phyloP scores from a whole-genome alignment of 2,113 vertebrate species.

The Origma solitaria region DNA sequence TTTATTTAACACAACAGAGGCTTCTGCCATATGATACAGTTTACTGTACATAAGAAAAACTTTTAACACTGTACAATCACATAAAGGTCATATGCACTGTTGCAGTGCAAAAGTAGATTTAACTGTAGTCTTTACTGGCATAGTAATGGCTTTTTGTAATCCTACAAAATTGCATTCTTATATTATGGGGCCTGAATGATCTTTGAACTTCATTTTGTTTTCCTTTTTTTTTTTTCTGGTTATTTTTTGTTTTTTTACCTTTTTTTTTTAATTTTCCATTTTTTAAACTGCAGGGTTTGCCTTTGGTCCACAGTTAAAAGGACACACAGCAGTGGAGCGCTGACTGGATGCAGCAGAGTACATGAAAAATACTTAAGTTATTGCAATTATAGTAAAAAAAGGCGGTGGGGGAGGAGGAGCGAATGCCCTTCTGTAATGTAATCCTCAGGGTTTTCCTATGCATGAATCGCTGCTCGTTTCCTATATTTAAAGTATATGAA shows the following conservation, averaged over 20 bases:
- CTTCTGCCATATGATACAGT: conserved; percentile 81
- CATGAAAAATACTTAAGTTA: conserved; percentile 75
- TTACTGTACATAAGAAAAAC: conserved; percentile 87
- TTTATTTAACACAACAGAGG: conserved; percentile 80
- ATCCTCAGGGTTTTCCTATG: conserved; percentile 54
- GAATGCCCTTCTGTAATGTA: conserved; percentile 63
- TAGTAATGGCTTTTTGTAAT: conserved; percentile 81
- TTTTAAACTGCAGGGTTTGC: conserved; percentile 69
- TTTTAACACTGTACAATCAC: conserved; percentile 89
- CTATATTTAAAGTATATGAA: conserved; percentile 70
- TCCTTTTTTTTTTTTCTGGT: neutral
- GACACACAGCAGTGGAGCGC: conserved; percentile 72
- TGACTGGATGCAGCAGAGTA: conserved; percentile 69
- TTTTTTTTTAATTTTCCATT: neutral
- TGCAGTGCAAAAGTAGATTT: conserved; percentile 87
- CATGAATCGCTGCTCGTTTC: conserved; percentile 39
- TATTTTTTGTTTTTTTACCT: neutral
- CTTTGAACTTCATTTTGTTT: conserved; percentile 24
- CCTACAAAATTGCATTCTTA: conserved; percentile 77
- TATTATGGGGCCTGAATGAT: conserved; percentile 67
- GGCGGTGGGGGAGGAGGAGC: conserved; percentile 35
- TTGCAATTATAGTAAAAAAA: conserved; percentile 76
- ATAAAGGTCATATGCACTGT: conserved; percentile 90
- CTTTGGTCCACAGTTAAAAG: conserved; percentile 80
- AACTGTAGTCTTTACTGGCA: conserved; percentile 85